Base-by-base conservation (phyloP, 35 echinoderm and acorn worm genomes). In the Stichopus chloronotus region DNA sequence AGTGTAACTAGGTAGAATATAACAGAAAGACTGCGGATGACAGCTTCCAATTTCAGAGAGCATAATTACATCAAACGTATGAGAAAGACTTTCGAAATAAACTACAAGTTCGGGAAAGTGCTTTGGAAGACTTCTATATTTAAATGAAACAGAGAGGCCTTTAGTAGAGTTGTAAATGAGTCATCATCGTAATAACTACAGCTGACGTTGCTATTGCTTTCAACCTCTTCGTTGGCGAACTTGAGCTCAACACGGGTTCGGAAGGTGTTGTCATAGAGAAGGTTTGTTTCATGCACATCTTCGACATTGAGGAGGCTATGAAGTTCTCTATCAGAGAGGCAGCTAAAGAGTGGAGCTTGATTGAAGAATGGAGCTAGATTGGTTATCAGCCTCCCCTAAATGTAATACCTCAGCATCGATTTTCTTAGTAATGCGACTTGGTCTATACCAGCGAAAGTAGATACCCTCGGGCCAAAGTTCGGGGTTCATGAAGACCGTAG, bases 21-120 rank as follows among this genome's bases (percentile, higher is more conserved):
- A 19, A 83, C 79, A 83, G 54, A 81, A 83, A 83, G 79, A 83
- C 79, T 83, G 78, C 12, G 79, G 52, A 83, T 83, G 8, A 19
- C 74, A 78, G 74, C 74, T n/a, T 8, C 74, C 7, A 78, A 78
- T 78, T 78, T 78, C 74, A 83, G 79, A 83, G 52, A 83, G 79
- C 79, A 83, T 83, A 52, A 83, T 83, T 9, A 83, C 79, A 14
- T 83, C 79, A 78, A 78, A 78, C 74, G 5, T 19, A 22, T 8
- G 74, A 78, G 74, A 78, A 8, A 78, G 74, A 22, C 74, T 24
- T 78, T 78, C 74, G n/a, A 78, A 8, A 78, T 78, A 78, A 19
- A 30, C 74, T 78, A 78, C 74, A 78, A 78, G 74, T 78, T 78
- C 74, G 9, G 74, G 16, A 78, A 78, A 78, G 74, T 78, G 74